Evolutionary conservation across 2,113 vertebrate genomes (phyloP).

Genomic region (Zapus hudsonius): DNA sequence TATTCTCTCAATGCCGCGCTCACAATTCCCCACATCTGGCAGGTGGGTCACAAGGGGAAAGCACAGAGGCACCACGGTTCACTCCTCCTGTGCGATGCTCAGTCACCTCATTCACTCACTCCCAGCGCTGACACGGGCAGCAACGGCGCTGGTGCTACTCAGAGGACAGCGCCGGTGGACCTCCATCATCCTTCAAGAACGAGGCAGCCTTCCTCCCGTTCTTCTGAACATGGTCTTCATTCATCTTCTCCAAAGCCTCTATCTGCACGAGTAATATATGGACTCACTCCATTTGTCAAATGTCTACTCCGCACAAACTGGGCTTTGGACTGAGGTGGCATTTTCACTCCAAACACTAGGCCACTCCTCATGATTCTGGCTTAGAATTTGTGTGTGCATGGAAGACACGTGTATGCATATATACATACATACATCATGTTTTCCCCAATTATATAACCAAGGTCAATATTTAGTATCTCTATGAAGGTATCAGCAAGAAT

Average conservation of each 20-base stretch:
- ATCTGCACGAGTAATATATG: conserved; percentile 87
- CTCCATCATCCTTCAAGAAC: conserved; percentile 83
- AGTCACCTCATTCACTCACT: conserved; percentile 71
- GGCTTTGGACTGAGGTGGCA: not conserved
- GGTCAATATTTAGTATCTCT: not conserved
- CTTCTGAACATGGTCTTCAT: conserved; percentile 95
- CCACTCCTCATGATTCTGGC: not conserved
- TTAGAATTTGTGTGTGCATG: not conserved
- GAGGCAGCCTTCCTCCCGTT: conserved; percentile 89
- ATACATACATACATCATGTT: not conserved
- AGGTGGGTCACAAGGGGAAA: conserved; percentile 60
- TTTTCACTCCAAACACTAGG: not conserved
- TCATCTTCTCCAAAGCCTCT: conserved; percentile 94
- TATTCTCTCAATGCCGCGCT: conserved; percentile 80
- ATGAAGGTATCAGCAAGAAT: not conserved
- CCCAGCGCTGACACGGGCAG: conserved; percentile 73
- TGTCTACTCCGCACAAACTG: not conserved
- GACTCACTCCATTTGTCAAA: conserved; percentile 15
- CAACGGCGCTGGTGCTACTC: conserved; percentile 80
- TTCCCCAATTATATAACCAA: not conserved
- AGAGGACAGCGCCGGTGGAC: conserved; percentile 83
- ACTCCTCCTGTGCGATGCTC: conserved; percentile 70
- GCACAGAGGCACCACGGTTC: conserved; percentile 78
- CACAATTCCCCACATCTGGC: conserved; percentile 71
- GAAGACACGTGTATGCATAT: not conserved